Conservation (phyloP, 1,140 invertebrate genomes). For the Temnothorax nylanderi region DNA sequence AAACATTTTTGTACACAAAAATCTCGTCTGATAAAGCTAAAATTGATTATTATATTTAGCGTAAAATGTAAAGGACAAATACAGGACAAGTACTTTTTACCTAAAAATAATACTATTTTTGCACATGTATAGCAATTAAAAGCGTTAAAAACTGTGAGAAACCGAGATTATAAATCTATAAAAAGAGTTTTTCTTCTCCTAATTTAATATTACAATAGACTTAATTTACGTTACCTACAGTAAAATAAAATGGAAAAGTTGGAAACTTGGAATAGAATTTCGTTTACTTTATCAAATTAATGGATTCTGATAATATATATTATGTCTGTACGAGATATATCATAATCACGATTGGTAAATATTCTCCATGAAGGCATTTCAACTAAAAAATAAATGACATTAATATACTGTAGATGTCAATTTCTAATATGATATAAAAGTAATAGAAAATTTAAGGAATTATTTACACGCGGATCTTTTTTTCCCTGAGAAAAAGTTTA, state of each 20-base stretch:
- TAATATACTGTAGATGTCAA: not conserved
- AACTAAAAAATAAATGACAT: not conserved
- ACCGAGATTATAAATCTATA: not conserved
- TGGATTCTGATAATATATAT: not conserved
- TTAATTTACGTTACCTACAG: not conserved
- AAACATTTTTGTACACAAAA: not conserved
- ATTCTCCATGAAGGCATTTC: not conserved
- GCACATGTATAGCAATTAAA: not conserved
- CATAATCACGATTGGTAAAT: not conserved
- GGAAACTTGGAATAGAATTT: not conserved
- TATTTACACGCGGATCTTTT: not conserved
- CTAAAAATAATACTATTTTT: not conserved
- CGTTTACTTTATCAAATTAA: not conserved
- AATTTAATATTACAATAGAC: not conserved
- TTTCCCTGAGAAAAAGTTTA: not conserved
- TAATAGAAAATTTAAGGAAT: not conserved
- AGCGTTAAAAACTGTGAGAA: not conserved
- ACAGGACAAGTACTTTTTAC: not conserved
- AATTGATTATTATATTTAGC: not conserved
- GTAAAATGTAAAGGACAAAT: not conserved
- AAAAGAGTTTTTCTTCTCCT: not conserved
- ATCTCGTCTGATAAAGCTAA: not conserved
- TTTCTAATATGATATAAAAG: not conserved
- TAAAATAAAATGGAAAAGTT: not conserved
- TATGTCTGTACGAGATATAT: not conserved